A percentile compares a stretch with the other conserved stretches of the same genome.
Conservation (phyloP, 23 tunicate genomes). For the Diplosoma virens region DNA sequence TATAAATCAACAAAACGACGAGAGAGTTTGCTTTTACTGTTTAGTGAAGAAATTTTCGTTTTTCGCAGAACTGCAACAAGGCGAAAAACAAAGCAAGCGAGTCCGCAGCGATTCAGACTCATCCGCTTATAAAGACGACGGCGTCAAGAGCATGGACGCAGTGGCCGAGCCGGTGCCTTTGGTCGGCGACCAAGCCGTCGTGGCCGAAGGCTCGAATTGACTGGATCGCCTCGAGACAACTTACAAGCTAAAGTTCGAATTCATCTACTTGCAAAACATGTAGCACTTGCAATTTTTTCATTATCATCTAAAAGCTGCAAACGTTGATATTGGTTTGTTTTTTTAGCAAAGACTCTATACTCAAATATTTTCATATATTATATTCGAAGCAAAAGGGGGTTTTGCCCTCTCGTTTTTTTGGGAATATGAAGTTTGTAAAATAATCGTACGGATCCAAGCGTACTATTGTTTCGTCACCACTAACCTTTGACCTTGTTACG, state of each 20-base stretch:
- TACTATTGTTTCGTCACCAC: conserved; percentile 16
- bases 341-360: too few species aligned
- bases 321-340: too few species aligned
- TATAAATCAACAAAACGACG: too few species aligned
- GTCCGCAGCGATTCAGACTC: not conserved
- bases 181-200: conserved; percentile 23
- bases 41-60: too few species aligned
- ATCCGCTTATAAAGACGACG: not conserved
- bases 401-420: too few species aligned
- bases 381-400: too few species aligned
- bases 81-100: conserved; percentile 15
- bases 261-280: not conserved
- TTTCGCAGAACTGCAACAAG: conserved; percentile 24
- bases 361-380: too few species aligned
- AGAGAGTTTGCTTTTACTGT: too few species aligned
- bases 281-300: not conserved
- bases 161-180: conserved; percentile 20
- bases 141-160: not conserved
- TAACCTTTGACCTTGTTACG: not conserved
- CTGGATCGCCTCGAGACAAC: not conserved
- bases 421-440: too few species aligned
- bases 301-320: too few species aligned
- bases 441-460: not conserved
- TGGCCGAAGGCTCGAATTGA: conserved; percentile 12
- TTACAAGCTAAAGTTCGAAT: not conserved